Percentiles rank a stretch among this genome's conserved stretches.
Conservation (phyloP, 1,140 invertebrate species). For the Drosophila neocordata region DNA sequence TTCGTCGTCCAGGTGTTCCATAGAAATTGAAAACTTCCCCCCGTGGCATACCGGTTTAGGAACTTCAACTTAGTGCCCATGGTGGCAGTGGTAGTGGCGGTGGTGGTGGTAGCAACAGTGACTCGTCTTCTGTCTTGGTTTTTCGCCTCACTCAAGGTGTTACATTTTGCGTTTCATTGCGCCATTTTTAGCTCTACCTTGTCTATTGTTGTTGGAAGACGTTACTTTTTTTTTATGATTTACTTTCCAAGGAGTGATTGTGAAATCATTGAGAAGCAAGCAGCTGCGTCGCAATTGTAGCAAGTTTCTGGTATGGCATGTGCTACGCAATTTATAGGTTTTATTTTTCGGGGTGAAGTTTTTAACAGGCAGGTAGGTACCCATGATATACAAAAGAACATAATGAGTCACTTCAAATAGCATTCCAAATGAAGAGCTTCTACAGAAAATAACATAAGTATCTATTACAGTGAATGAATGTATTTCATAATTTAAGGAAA, state of each 20-base stretch:
- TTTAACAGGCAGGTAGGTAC: not conserved
- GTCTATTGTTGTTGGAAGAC: constrained; percentile 11
- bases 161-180: constrained; percentile 38
- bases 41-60: constrained; percentile 46
- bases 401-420: not conserved
- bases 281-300: constrained; percentile 16
- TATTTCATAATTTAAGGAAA: too few relatives aligned
- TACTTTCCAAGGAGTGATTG: constrained; percentile 7
- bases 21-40: constrained; percentile 70
- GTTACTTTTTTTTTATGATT: constrained; percentile 5
- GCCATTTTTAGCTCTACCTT: constrained; percentile 29
- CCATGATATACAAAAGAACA: not conserved
- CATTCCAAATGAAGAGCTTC: not conserved
- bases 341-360: constrained; percentile 3
- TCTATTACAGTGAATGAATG: too few relatives aligned
- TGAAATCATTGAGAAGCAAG: constrained; percentile 11
- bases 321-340: not conserved
- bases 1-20: constrained; percentile 68
- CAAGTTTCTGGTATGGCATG: constrained; percentile 13
- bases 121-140: not conserved
- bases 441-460: not conserved
- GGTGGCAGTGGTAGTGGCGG: constrained; percentile 7
- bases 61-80: constrained; percentile 16
- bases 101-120: constrained; percentile 35
- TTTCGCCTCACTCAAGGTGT: constrained; percentile 54